These are phyloP conservation scores for Sebastes hubbsi DNA, from an alignment of 2,797 vertebrate genomes.

Conservation along the genomic window DNA sequence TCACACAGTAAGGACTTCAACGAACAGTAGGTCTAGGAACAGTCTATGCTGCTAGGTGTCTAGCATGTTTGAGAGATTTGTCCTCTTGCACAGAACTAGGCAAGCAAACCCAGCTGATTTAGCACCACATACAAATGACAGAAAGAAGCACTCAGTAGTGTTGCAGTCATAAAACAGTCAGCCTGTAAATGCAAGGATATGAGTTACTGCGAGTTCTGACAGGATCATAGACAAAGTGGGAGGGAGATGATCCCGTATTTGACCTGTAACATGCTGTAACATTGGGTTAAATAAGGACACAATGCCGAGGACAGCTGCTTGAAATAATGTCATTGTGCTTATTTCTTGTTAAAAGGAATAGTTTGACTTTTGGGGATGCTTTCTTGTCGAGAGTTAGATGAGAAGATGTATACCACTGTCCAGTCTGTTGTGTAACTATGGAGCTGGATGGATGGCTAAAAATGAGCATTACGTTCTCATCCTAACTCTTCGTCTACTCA, in stretches of 20 bases:
- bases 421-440: background rate
- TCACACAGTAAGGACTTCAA: too few relatives aligned
- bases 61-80: conserved; percentile 12
- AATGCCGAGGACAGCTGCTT: background rate
- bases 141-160: conserved; percentile 3
- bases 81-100: background rate
- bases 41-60: too few relatives aligned
- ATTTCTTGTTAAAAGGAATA: background rate
- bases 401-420: background rate
- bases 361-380: background rate
- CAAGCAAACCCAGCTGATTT: conserved; percentile 52
- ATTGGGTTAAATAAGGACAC: background rate
- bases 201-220: conserved; percentile 7
- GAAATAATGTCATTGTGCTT: background rate
- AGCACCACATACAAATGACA: conserved; percentile 18
- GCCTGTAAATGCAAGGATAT: background rate
- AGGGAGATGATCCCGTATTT: conserved; percentile 12
- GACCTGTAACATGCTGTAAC: background rate
- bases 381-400: background rate
- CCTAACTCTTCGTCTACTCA: too few relatives aligned
- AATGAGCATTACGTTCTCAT: too few relatives aligned
- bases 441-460: background rate
- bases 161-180: background rate
- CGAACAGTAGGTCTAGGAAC: too few relatives aligned
- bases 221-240: conserved; percentile 4